These are phyloP conservation scores for Euproctis similis DNA, from an alignment of 2,888 invertebrate genomes.

Conservation along the genomic window DNA sequence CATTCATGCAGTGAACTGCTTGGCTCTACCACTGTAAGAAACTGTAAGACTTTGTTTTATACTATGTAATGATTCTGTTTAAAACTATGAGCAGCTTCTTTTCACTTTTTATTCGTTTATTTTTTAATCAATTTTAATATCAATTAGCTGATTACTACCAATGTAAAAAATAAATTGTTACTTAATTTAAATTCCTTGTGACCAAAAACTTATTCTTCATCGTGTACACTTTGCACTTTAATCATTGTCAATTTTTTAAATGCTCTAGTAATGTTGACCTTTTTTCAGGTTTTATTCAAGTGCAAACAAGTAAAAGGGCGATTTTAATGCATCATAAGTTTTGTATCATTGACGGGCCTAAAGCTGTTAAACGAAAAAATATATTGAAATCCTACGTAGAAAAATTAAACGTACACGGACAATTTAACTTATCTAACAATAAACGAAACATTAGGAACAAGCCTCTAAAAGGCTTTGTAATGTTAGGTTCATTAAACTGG, in stretches of 20 bases:
- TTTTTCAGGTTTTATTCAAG: slow-evolving; percentile 61
- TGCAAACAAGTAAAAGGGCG: slow-evolving; percentile 63
- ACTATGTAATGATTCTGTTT: too few species aligned
- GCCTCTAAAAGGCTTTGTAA: slow-evolving; percentile 62
- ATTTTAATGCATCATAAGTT: slow-evolving; percentile 90
- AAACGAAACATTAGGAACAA: slow-evolving; percentile 38
- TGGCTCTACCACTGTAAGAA: too few species aligned
- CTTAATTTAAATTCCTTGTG: too few species aligned
- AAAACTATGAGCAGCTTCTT: too few species aligned
- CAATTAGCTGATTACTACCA: too few species aligned
- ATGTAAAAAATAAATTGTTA: too few species aligned
- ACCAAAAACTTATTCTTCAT: too few species aligned
- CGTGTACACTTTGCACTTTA: too few species aligned
- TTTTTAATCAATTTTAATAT: too few species aligned
- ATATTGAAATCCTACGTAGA: slow-evolving; percentile 55
- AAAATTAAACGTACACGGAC: slow-evolving; percentile 55
- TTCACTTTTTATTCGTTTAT: too few species aligned
- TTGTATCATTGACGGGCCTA: slow-evolving; percentile 78
- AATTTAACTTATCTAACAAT: slow-evolving; percentile 29
- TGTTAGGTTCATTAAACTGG: slow-evolving; percentile 87
- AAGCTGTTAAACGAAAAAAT: slow-evolving; percentile 56
- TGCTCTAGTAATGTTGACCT: slow-evolving; percentile 12
- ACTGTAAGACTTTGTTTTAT: too few species aligned
- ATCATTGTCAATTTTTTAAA: neutral
- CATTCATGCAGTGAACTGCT: too few species aligned